Evolutionary conservation across 2,113 vertebrate species (phyloP).

Genomic region (Steatornis caripensis): DNA sequence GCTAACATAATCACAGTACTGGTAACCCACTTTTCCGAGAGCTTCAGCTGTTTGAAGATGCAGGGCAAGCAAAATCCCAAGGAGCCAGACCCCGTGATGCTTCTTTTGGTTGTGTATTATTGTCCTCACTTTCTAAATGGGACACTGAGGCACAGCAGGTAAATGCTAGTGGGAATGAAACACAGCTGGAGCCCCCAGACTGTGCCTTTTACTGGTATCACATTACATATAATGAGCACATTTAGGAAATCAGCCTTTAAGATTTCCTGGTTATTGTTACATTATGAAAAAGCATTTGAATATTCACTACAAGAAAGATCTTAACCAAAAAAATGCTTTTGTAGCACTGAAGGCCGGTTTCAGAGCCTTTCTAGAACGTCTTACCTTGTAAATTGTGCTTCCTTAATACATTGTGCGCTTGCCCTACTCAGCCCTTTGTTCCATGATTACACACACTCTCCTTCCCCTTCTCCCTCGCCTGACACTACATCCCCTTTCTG

Average conservation of each 20-base stretch:
- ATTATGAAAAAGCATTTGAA: neutral
- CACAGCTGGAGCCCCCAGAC: neutral
- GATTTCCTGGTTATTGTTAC: neutral
- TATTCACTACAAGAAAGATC: neutral
- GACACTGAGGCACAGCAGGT: neutral
- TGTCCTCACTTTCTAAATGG: neutral
- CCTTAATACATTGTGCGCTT: neutral
- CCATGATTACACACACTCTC: accelerated
- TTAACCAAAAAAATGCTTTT: neutral
- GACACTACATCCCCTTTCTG: neutral
- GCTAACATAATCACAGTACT: neutral
- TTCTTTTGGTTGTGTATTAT: neutral
- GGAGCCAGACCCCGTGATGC: neutral
- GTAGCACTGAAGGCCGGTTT: neutral
- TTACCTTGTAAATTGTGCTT: neutral
- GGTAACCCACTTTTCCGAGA: neutral
- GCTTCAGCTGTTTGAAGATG: neutral
- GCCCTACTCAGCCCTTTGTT: neutral
- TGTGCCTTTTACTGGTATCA: neutral
- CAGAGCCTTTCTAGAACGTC: neutral
- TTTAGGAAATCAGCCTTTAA: neutral
- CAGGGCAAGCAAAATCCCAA: neutral
- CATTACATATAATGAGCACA: neutral
- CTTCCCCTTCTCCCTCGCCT: neutral
- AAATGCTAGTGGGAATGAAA: neutral